Evolutionary conservation across 2,888 invertebrate species (phyloP), one percentile per base, ranked within the genome.

Genomic region (Matsumyia berberina): DNA sequence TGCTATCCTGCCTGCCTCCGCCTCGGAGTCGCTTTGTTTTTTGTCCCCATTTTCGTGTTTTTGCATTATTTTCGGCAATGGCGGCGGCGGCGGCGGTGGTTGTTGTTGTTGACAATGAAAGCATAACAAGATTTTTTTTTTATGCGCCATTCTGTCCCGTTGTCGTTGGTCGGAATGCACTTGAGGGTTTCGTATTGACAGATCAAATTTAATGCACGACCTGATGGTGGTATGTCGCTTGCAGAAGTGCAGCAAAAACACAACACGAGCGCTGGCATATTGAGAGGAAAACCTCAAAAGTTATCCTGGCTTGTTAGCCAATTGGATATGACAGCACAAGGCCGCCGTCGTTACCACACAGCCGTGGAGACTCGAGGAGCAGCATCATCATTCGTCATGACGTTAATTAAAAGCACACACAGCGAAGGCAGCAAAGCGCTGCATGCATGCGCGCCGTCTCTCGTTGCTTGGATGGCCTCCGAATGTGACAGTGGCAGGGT

Each of bases 271-370:
- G 46, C 42, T 8, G n/a, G 1, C 58, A 44, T n/a, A 39, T 69
- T 19, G 12, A 51, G 29, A 64, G 51, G 51, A 57, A 77, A 72
- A 67, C 57, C 76, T 57, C 53, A 74, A 62, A 76, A 72, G 66
- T 55, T 57, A 62, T 53, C 64, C 69, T 31, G 33, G 73, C 85
- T 74, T 64, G 85, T 74, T 70, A 74, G 60, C 67, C 79, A 70
- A 79, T 80, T 69, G 74, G 37, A 74, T 85, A 80, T 85, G 85
- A 85, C 85, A 85, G 73, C 69, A 85, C 85, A 85, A 85, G 85
- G 85, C 69, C 83, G 37, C 37, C 24, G 37, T 51, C n/a, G 46
- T 19, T 39, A 19, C n/a, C 64, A 31, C 33, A 12, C 39, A 24
- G 42, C n/a, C 82, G 35, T 39, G 51, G 70, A 67, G 55, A 24